A percentile compares a stretch with the other conserved stretches of the same genome.
Conservation (phyloP, 1,140 invertebrate genomes). For the Macrocentrus cingulum region DNA sequence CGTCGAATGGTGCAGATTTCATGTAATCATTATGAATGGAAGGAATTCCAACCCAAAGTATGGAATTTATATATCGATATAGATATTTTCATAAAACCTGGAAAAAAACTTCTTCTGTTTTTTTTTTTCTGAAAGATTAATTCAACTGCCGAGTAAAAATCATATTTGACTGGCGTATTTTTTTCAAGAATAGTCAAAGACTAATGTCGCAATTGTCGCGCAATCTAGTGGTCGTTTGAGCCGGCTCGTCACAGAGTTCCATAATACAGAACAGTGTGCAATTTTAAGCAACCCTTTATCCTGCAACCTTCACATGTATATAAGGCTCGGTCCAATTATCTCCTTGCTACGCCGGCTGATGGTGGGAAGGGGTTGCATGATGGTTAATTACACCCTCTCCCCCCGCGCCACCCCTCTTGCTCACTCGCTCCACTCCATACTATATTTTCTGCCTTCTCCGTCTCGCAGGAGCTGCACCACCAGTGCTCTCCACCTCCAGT, state of each 20-base stretch:
- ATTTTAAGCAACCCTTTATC: slow-evolving; percentile 59
- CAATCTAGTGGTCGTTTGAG: slow-evolving; percentile 48
- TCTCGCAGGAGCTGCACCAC: slow-evolving; percentile 18
- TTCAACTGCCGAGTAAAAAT: too few relatives aligned
- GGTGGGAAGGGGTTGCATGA: slow-evolving; percentile 55
- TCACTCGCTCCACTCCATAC: slow-evolving; percentile 31
- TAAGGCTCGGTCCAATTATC: slow-evolving; percentile 60
- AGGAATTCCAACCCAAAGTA: too few relatives aligned
- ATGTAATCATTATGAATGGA: too few relatives aligned
- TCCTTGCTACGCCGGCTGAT: slow-evolving; percentile 54
- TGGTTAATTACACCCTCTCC: slow-evolving; percentile 58
- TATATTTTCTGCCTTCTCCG: slow-evolving; percentile 10
- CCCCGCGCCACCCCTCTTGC: slow-evolving; percentile 30
- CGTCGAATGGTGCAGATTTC: too few relatives aligned
- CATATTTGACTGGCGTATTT: too few relatives aligned
- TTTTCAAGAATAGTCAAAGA: not conserved
- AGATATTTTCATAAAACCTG: too few relatives aligned
- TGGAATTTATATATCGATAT: too few relatives aligned
- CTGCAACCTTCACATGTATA: slow-evolving; percentile 44
- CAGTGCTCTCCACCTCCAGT: slow-evolving; percentile 10
- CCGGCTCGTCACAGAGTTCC: slow-evolving; percentile 54
- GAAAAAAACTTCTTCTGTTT: too few relatives aligned
- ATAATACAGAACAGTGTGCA: slow-evolving; percentile 57
- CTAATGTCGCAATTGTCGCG: slow-evolving; percentile 52
- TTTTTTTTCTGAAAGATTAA: too few relatives aligned